Evolutionary conservation across 2,888 invertebrate species (phyloP).

Genomic region (Meiosimyza platycephala): DNA sequence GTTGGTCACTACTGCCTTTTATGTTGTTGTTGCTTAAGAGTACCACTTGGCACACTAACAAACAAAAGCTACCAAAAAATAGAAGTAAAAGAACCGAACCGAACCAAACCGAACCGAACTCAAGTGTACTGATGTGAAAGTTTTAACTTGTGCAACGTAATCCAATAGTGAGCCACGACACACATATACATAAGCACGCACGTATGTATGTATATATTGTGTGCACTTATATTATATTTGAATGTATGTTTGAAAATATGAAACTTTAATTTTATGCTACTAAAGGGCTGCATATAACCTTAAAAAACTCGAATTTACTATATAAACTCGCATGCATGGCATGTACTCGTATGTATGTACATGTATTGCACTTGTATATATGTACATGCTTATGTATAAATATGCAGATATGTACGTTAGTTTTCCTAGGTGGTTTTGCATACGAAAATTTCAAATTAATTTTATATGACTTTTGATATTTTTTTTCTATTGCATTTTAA

Average conservation of each 20-base stretch:
- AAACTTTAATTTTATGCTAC: constrained; percentile 28
- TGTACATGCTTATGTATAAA: too few species aligned
- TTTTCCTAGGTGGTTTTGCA: too few species aligned
- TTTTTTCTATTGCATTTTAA: not conserved
- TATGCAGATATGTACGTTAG: too few species aligned
- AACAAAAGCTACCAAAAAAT: not conserved
- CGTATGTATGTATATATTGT: not conserved
- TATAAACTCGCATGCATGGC: not conserved
- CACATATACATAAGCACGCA: constrained; percentile 27
- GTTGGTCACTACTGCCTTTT: not conserved
- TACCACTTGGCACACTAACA: not conserved
- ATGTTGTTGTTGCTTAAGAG: not conserved
- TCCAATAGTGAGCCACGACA: constrained; percentile 20
- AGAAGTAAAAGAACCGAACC: not conserved
- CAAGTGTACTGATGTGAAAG: constrained; percentile 5
- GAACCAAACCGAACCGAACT: not conserved
- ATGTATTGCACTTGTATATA: not conserved
- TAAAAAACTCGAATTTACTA: too few species aligned
- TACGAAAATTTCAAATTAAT: too few species aligned
- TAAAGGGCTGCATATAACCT: not conserved
- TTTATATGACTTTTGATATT: constrained; percentile 4
- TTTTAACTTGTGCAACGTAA: constrained; percentile 20
- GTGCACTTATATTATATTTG: not conserved
- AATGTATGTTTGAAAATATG: not conserved
- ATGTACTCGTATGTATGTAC: not conserved